A percentile compares a stretch with the other conserved stretches of the same genome.
Evolutionary conservation across 2,797 vertebrate genomes (phyloP).

Genomic region (Anguilla pacifica): DNA sequence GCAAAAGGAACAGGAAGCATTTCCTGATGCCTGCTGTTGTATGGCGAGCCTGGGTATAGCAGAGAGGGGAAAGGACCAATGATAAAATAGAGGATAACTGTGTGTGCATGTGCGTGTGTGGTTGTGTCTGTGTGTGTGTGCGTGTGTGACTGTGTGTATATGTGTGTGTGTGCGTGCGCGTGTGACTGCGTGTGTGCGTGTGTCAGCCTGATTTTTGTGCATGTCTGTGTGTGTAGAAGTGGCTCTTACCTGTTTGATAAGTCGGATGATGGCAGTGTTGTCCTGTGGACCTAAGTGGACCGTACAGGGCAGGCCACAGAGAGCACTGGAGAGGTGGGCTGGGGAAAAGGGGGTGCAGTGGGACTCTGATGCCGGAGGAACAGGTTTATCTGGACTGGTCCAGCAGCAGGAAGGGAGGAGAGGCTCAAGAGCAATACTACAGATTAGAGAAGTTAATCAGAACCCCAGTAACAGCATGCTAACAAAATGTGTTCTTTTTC

Average conservation of each 20-base stretch:
- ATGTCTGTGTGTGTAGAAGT: background rate
- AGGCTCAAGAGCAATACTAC: slow-evolving; percentile 45
- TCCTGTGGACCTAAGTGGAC: slow-evolving; percentile 41
- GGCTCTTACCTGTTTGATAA: slow-evolving; percentile 45
- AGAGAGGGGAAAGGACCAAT: background rate
- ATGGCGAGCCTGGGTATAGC: slow-evolving; percentile 35
- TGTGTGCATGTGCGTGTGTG: background rate
- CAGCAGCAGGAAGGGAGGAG: slow-evolving; percentile 28
- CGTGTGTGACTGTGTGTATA: background rate
- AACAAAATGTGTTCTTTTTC: background rate
- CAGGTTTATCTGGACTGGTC: slow-evolving; percentile 1
- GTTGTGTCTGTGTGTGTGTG: background rate
- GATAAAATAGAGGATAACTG: background rate
- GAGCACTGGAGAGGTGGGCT: slow-evolving; percentile 43
- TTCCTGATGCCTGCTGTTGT: slow-evolving; percentile 47
- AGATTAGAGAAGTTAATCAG: background rate
- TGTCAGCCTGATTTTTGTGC: background rate
- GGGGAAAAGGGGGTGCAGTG: background rate
- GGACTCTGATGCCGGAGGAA: background rate
- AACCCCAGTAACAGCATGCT: background rate
- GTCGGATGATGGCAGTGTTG: slow-evolving; percentile 39
- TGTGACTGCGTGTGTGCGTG: background rate
- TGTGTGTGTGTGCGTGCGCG: background rate
- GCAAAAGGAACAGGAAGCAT: slow-evolving; percentile 49
- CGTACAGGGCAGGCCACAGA: slow-evolving; percentile 45